Evolutionary conservation across 2,888 invertebrate genomes (phyloP), one percentile per base, ranked within the genome.

Genomic region (Lumbricus terrestris): DNA sequence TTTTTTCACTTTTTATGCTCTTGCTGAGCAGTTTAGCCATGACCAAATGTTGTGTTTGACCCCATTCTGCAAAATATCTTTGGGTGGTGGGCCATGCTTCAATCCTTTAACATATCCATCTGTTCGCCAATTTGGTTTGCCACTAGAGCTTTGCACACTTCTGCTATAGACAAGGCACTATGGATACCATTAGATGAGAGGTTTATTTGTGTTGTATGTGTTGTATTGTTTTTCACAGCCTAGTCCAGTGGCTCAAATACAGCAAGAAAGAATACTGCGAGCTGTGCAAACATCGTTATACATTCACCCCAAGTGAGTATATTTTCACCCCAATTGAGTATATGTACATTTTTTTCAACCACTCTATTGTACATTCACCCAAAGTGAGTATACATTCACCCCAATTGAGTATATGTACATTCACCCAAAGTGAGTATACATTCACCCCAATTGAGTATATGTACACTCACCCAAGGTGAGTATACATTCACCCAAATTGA

Each of bases 231-330:
- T 82, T 88, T 29, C 93, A n/a, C n/a, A 96, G 99, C 95, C 96
- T 99, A 92, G 97, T 98, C 93, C 99, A 99, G 96, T 99, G 99
- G 99, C 97, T 99, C 96, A 97, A 98, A 92, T 99, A 99, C 95
- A 99, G 98, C 92, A 97, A 98, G 93, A 99, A 99, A 95, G 99
- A 99, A 95, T 98, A 98, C 94, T 99, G 99, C 96, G 99, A 99
- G 95, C 95, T 99, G 92, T 99, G 99, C 95, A 98, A 98, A 92
- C 98, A 99, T 95, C 97, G 98, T 91, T 99, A 99, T 95, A 98
- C 98, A 8, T 99, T 99, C 94, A 98, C 98, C 94, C 99, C 99
- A 42, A 99, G 96, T 96, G 95, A 95, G 95, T 42, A 42, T 40
- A 94, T 34, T 20, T 42, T 42, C 42, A 42, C 42, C 47, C 47